Base-by-base conservation (phyloP, 2,797 vertebrate genomes). In the Zenarchopterus dispar region DNA sequence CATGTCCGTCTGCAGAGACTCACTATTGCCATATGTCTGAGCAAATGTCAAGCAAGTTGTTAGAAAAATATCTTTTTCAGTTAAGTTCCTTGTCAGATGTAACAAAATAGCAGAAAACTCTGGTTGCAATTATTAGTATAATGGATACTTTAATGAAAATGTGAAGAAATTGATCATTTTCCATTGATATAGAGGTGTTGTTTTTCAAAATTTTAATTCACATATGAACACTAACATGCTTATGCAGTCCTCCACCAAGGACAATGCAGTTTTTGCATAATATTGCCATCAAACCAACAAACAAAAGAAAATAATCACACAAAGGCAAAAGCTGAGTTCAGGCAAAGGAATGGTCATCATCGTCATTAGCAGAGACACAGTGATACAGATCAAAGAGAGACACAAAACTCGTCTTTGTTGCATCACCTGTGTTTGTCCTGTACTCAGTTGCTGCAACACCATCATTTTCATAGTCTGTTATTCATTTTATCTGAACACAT, bases 381-480 rank as follows among this genome's bases (percentile, higher is more conserved):
- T 47, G 49, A 65, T 42, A 22, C 50, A 54, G 23, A 61, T 71
- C 44, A 17, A 51, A 56, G 28, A 31, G 28, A 31, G 28, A 9
- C 6, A 7, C 6, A 3, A 62, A 56, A 49, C 24, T 66, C 48
- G 24, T 54, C 39, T 80, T 69, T 77, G n/a, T 64, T 46, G 56
- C 65, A 67, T 68, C 77, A 77, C 82, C 54, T 45, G 46, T 77
- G 73, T 86, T 86, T 77, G 84, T 70, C 73, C 77, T 82, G 62
- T 79, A 60, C 72, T 73, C 80, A 48, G 72, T 73, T 57, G 78
- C 75, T 67, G 36, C 65, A 65, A 75, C 69, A 31, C 50, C 55
- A 64, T 59, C 74, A 22, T 70, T 73, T 56, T 87, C 85, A 89
- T 85, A 84, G 83, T 70, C 76, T 84, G 52, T 80, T 86, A 83